Percentiles rank a stretch among this genome's conserved stretches.
phyloP scores from a whole-genome alignment of 2,797 vertebrate genomes.

The Saxicola maurus region DNA sequence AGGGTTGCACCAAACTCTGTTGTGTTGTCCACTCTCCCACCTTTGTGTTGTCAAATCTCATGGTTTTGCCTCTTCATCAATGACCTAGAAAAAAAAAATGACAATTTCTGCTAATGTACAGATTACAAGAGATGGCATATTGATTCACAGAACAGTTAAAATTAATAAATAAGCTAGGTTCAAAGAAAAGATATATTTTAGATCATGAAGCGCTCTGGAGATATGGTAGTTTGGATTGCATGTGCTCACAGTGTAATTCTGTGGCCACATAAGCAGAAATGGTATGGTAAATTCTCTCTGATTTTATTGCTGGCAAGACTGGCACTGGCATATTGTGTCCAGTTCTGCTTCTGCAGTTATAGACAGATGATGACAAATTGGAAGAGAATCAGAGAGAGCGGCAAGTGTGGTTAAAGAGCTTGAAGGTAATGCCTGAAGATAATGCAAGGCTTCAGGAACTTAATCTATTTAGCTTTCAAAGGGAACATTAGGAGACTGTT shows the following conservation, averaged over 20 bases:
- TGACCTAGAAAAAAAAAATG: background rate
- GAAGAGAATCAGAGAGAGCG: conserved; percentile 25
- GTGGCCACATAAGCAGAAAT: background rate
- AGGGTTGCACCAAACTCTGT: background rate
- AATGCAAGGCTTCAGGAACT: background rate
- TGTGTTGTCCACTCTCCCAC: background rate
- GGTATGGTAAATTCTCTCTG: background rate
- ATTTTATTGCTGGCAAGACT: conserved; percentile 1
- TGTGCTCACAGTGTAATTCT: background rate
- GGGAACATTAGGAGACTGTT: background rate
- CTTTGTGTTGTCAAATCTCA: background rate
- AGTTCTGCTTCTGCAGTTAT: conserved; percentile 1
- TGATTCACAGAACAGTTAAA: background rate
- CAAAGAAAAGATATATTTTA: background rate
- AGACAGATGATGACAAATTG: conserved; percentile 44
- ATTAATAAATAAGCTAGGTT: background rate
- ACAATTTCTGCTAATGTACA: background rate
- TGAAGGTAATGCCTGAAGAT: conserved; percentile 12
- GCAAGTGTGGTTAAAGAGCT: conserved; percentile 4
- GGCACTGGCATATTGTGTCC: background rate
- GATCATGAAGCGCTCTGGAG: background rate
- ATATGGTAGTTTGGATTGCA: background rate
- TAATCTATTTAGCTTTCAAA: conserved; percentile 36
- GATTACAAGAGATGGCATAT: background rate
- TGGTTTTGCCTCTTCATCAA: background rate